phyloP scores from a whole-genome alignment of 2,888 invertebrate species.

The Cynaeus angustus region DNA sequence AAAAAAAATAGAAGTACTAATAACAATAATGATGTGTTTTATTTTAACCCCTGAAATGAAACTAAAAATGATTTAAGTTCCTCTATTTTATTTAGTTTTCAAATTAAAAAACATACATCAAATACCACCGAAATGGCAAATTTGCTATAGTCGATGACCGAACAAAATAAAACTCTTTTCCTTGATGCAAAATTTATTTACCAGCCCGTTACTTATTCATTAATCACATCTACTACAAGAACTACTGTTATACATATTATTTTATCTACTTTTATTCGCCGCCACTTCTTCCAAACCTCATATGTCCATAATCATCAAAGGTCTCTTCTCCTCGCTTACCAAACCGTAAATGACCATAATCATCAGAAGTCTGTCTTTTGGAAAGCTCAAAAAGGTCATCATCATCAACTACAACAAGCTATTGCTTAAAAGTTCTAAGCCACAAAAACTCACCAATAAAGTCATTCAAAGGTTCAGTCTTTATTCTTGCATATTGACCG shows the following conservation, averaged over 20 bases:
- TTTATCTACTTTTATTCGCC: slow-evolving; percentile 21
- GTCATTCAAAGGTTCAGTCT: slow-evolving; percentile 61
- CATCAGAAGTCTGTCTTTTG: slow-evolving; percentile 75
- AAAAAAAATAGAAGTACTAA: slow-evolving; percentile 44
- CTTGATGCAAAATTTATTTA: slow-evolving; percentile 41
- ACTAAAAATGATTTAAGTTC: no score
- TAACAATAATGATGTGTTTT: slow-evolving; percentile 23
- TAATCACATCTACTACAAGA: slow-evolving; percentile 26
- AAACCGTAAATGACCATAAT: slow-evolving; percentile 84
- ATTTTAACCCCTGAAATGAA: slow-evolving; percentile 2
- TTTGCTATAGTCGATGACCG: no score
- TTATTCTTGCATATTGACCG: slow-evolving; percentile 59
- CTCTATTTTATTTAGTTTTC: no score
- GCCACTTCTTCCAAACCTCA: slow-evolving; percentile 80
- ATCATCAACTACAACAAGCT: slow-evolving; percentile 66
- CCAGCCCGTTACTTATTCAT: slow-evolving; percentile 34
- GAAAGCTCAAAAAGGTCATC: slow-evolving; percentile 72
- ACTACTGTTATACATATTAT: slow-evolving; percentile 4
- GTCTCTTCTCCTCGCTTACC: slow-evolving; percentile 74
- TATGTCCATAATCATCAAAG: slow-evolving; percentile 83
- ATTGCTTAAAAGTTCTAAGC: slow-evolving; percentile 5
- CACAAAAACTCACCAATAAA: slow-evolving; percentile 61
- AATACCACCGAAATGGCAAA: no score
- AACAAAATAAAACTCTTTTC: background rate
- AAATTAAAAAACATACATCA: no score